Base-by-base conservation (phyloP, 1,140 invertebrate genomes). In the Nasonia longicornis region DNA sequence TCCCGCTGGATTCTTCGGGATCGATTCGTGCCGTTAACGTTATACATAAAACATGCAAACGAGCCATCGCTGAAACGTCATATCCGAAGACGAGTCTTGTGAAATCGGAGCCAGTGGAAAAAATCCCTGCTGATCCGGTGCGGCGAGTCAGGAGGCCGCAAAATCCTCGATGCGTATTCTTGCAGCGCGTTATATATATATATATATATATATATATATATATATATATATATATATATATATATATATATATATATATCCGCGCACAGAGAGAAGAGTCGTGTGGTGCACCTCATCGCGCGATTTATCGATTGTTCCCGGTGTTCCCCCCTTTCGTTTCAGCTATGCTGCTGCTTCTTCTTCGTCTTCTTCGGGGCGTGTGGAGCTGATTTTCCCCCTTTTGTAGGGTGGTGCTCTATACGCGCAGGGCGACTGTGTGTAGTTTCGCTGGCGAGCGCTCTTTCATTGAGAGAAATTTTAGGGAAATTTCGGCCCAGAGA, bases 301-400 rank as follows among this genome's bases (percentile, higher is more conserved):
- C 70, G 35, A 79, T 73, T 79, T 79, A 79, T 79, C 70, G 78
- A 79, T 79, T 79, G 70, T 72, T 79, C 64, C 26, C 45, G n/a
- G 16, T 52, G 6, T 14, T 31, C 42, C 35, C 77, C 45, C 45
- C 45, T 70, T n/a, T 63, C 67, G 20, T 26, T 16, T 0, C n/a
- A 42, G 31, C 29, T n/a, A 12, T 22, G 7, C 38, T n/a, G 38
- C 58, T 77, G n/a, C 22, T 26, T 77, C 77, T 20, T 26, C 66
- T 35, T 42, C 29, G 22, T 16, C 31, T 52, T 31, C 48, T 48
- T 20, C 31, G 48, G 48, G 29, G 71, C 71, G 45, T 52, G 45
- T 35, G 14, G 71, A 12, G 20, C 38, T 45, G n/a, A 7, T 31
- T 26, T 35, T 52, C 52, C 31, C 48, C 12, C 63, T 63, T 64